Evolutionary conservation across 2,113 vertebrate species (phyloP).

Genomic region (Hirundichthys speculiger): DNA sequence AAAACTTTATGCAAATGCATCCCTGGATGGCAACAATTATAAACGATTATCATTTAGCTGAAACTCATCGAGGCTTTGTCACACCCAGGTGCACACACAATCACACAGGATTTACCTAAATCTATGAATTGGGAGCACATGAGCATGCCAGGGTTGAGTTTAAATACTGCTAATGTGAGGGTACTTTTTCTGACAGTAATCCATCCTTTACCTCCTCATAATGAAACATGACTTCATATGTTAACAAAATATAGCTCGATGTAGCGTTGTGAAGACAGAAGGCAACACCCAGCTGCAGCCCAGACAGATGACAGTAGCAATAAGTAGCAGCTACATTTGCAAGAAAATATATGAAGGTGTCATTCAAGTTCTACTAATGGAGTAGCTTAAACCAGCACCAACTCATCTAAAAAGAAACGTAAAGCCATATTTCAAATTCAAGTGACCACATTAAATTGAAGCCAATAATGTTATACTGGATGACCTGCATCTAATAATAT

Average conservation of each 20-base stretch:
- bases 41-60: conserved; percentile 44
- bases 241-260: conserved; percentile 9
- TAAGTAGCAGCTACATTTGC: conserved; percentile 59
- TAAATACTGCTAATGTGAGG: conserved; percentile 12
- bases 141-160: neutral
- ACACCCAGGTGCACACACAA: conserved; percentile 42
- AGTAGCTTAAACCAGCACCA: conserved; percentile 64
- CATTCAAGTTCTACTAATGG: conserved; percentile 69
- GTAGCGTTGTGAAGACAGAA: conserved; percentile 30
- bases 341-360: conserved; percentile 49
- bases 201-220: conserved; percentile 2
- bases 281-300: conserved; percentile 16
- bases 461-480: conserved; percentile 46
- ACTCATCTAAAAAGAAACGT: conserved; percentile 68
- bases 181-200: conserved; percentile 2
- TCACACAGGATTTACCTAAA: conserved; percentile 12
- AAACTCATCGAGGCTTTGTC: conserved; percentile 43
- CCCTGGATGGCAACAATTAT: conserved; percentile 32
- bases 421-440: conserved; percentile 64
- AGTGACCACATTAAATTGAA: conserved; percentile 65
- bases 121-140: neutral
- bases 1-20: conserved; percentile 41
- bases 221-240: conserved; percentile 6
- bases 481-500: conserved; percentile 44
- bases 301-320: conserved; percentile 46